A percentile compares a stretch with the other conserved stretches of the same genome.
These are phyloP conservation scores for Cyclophora punctaria DNA, from an alignment of 2,888 invertebrate genomes.

Conservation along the genomic window DNA sequence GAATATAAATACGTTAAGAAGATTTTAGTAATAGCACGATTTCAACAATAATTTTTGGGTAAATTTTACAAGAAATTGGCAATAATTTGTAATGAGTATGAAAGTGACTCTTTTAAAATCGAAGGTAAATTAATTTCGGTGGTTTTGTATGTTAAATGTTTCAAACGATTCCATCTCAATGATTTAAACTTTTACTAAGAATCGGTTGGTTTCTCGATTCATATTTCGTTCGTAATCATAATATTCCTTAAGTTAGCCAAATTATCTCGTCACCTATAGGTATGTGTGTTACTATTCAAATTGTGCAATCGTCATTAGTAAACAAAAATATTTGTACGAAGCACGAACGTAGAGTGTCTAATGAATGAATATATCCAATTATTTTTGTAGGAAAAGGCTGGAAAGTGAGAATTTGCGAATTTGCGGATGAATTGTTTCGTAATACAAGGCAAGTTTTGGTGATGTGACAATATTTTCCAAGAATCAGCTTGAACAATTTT, in stretches of 20 bases:
- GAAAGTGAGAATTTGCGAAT: conserved; percentile 1
- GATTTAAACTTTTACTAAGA: no score
- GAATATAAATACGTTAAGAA: conserved; percentile 14
- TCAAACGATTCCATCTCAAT: no score
- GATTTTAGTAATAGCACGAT: no score
- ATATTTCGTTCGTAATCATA: no score
- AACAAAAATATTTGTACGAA: not conserved
- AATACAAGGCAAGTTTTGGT: not conserved
- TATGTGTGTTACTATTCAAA: not conserved
- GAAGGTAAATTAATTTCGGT: no score
- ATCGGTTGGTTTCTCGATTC: no score
- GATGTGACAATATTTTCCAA: conserved; percentile 10
- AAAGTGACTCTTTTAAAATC: no score
- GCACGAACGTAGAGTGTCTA: not conserved
- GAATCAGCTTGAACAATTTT: conserved; percentile 9
- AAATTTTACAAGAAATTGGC: no score
- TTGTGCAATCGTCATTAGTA: conserved; percentile 4
- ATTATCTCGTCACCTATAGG: conserved; percentile 17
- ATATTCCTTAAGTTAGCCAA: conserved; percentile 23
- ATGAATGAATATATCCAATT: not conserved
- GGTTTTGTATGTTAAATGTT: no score
- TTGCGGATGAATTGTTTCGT: not conserved
- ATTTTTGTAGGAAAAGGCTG: conserved; percentile 9
- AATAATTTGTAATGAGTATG: no score
- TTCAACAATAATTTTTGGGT: no score